These are phyloP conservation scores for Zaprionus gabonicus DNA, from an alignment of 1,140 invertebrate species.

Conservation along the genomic window DNA sequence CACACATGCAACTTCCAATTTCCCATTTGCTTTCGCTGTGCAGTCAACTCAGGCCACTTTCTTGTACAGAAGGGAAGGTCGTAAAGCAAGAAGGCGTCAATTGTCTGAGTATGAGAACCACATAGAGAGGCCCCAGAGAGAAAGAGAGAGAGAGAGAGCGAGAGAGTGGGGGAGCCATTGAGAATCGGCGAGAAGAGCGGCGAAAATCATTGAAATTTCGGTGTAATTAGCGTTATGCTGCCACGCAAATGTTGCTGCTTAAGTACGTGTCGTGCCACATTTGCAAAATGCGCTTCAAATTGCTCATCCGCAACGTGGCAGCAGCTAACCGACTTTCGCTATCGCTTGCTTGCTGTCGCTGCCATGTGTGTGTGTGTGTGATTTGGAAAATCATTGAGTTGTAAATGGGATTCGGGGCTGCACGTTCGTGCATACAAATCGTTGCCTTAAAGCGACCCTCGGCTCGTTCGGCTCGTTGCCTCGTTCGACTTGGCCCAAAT, in stretches of 20 bases:
- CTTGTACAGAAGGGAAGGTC: neutral
- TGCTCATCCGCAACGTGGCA: slow-evolving; percentile 43
- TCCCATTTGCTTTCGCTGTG: slow-evolving; percentile 9
- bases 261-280: slow-evolving; percentile 56
- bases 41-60: slow-evolving; percentile 9
- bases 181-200: neutral
- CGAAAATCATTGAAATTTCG: slow-evolving; percentile 40
- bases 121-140: neutral
- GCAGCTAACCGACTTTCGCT: neutral
- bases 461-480: slow-evolving; percentile 35
- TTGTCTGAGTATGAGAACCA: slow-evolving; percentile 8
- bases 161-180: too few relatives aligned
- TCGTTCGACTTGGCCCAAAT: slow-evolving; percentile 48
- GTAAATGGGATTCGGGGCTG: slow-evolving; percentile 53
- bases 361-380: slow-evolving; percentile 27
- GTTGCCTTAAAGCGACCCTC: slow-evolving; percentile 53
- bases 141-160: too few relatives aligned
- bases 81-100: slow-evolving; percentile 32
- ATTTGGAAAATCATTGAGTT: slow-evolving; percentile 60
- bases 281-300: slow-evolving; percentile 57
- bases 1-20: neutral
- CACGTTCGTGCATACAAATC: slow-evolving; percentile 60
- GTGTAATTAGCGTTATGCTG: slow-evolving; percentile 54
- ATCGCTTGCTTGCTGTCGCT: neutral
- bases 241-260: slow-evolving; percentile 47